phyloP scores from a whole-genome alignment of 2,113 vertebrate genomes.

The Trogon melanurus region DNA sequence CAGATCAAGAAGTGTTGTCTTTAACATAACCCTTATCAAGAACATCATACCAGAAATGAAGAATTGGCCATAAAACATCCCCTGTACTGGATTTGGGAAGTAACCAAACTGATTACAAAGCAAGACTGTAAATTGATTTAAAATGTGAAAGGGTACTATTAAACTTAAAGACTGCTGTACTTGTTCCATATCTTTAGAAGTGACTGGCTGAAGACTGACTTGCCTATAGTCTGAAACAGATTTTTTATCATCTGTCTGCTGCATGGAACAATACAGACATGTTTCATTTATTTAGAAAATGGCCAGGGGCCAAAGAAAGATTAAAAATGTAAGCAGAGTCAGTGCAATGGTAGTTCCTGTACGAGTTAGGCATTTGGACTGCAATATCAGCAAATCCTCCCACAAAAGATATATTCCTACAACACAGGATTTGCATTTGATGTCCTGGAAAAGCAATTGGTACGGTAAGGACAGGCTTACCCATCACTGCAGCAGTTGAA shows the following conservation, averaged over 20 bases:
- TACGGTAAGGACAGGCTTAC: not conserved
- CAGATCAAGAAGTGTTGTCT: constrained; percentile 27
- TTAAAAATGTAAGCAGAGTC: constrained; percentile 57
- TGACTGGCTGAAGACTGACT: constrained; percentile 42
- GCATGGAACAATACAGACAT: constrained; percentile 40
- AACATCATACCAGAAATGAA: constrained; percentile 43
- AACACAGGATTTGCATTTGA: constrained; percentile 6
- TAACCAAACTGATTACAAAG: constrained; percentile 59
- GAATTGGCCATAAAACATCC: constrained; percentile 44
- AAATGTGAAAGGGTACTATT: constrained; percentile 52
- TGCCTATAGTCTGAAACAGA: constrained; percentile 44
- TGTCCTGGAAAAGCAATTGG: constrained; percentile 5
- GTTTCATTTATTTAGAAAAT: constrained; percentile 66
- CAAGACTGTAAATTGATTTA: constrained; percentile 63
- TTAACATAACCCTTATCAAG: constrained; percentile 44
- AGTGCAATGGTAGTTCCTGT: constrained; percentile 39
- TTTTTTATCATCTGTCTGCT: constrained; percentile 54
- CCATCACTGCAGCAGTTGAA: not conserved
- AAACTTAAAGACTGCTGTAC: constrained; percentile 41
- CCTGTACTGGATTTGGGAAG: constrained; percentile 43
- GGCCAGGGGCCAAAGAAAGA: constrained; percentile 41
- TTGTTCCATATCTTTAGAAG: constrained; percentile 61
- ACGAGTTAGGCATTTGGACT: constrained; percentile 49
- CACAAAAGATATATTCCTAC: constrained; percentile 22
- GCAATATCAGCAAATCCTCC: constrained; percentile 52